Evolutionary conservation across 1,140 invertebrate genomes (phyloP), one percentile per base, ranked within the genome.

Genomic region (Choristoneura fumiferana): DNA sequence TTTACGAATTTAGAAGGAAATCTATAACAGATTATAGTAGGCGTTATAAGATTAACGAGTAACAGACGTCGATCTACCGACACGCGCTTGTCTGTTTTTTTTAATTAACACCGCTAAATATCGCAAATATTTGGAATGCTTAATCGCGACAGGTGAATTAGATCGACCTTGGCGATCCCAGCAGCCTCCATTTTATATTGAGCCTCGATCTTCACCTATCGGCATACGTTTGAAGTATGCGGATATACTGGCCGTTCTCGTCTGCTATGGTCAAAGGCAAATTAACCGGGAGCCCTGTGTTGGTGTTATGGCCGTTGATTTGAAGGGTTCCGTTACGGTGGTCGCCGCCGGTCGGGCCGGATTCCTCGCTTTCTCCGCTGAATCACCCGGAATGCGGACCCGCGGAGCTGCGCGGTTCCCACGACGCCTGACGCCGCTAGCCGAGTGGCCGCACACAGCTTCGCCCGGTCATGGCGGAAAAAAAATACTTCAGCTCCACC

Each of bases 321-420:
- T 5, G 17, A 6, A 14, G 18, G 13, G 40, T 49, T 8, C 18
- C n/a, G 43, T 6, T 49, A 49, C 5, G n/a, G 12, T 29, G 18
- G 43, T 29, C 22, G 22, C 22, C 6, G 22, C 22, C 22, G 0
- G 0, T 4, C 3, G 18, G 43, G 29, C 43, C 43, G 43, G 43
- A 49, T 49, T 49, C 43, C 43, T 12, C 17, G 43, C 43, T 49
- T 49, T 49, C 43, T 49, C 43, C 43, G 18, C 10, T 49, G 43
- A 49, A 49, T 49, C 43, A 49, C 22, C 10, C 43, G 43, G 43
- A 49, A 49, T 49, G 43, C 43, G 43, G 43, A 49, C 43, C 9
- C 22, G 10, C 43, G 43, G 43, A 49, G 17, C 9, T 22, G 10
- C 22, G 10, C 18, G 43, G 43, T 49, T 49, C 43, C 22, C 43